Percentiles rank a stretch among this genome's conserved stretches.
phyloP scores from a whole-genome alignment of 2,113 vertebrate genomes.

The Lophura nycthemera region DNA sequence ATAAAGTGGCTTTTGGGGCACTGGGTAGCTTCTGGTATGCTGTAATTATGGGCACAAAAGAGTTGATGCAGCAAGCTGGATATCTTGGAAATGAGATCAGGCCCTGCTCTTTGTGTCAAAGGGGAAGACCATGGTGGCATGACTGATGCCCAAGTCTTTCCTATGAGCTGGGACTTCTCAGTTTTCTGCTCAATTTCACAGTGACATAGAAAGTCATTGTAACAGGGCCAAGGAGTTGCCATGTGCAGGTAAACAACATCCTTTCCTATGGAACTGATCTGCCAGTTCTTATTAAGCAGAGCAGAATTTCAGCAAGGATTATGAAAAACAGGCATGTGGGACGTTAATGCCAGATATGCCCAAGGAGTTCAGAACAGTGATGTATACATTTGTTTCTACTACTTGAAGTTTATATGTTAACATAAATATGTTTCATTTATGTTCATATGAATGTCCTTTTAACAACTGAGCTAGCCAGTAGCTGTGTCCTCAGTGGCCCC shows the following conservation, averaged over 20 bases:
- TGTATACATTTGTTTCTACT: not conserved
- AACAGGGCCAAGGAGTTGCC: not conserved
- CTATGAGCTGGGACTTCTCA: not conserved
- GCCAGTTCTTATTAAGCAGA: not conserved
- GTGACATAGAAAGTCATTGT: not conserved
- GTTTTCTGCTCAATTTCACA: not conserved
- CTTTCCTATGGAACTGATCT: not conserved
- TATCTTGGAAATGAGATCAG: not conserved
- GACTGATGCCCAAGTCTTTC: not conserved
- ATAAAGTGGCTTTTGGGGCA: not conserved
- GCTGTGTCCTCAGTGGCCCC: not conserved
- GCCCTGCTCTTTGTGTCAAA: not conserved
- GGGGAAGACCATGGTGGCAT: fast-evolving
- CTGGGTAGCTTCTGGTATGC: not conserved
- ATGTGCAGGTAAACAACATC: not conserved
- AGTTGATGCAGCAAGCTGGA: not conserved
- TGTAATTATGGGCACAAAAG: not conserved
- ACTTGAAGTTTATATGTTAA: not conserved
- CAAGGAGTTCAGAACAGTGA: not conserved
- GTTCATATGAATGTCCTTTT: not conserved
- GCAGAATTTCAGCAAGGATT: not conserved
- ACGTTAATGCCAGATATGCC: not conserved
- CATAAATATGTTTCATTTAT: not conserved
- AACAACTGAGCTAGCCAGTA: not conserved
- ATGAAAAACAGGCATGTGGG: not conserved